phyloP scores from a whole-genome alignment of 2,113 vertebrate genomes.

The Peromyscus californicus region DNA sequence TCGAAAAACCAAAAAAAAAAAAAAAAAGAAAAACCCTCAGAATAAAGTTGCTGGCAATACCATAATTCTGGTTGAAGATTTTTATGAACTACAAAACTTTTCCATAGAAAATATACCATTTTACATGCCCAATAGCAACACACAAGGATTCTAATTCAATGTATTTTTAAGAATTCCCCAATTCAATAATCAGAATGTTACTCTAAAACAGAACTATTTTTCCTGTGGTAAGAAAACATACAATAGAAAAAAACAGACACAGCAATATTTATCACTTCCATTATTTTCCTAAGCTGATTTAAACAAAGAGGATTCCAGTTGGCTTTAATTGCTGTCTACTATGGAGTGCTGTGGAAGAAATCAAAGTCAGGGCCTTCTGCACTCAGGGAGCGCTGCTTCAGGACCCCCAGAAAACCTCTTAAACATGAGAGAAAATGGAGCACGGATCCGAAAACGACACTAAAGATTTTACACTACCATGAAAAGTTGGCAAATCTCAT shows the following conservation, averaged over 20 bases:
- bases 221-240: constrained; percentile 2
- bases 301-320: neutral
- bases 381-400: neutral
- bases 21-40: too few relatives aligned
- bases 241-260: constrained; percentile 34
- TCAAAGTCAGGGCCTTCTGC: neutral
- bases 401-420: neutral
- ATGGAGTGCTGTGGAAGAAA: neutral
- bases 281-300: neutral
- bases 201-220: constrained; percentile 9
- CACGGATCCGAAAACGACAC: neutral
- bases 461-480: neutral
- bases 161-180: constrained; percentile 21
- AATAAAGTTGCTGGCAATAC: neutral
- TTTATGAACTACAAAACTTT: constrained; percentile 25
- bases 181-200: constrained; percentile 41
- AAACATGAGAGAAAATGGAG: constrained; percentile 12
- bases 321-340: neutral
- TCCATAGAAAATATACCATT: neutral
- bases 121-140: neutral
- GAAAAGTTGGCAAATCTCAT: neutral
- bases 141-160: neutral
- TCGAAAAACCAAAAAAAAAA: too few relatives aligned
- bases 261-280: constrained; percentile 27
- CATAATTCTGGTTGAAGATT: constrained; percentile 8